Conservation (phyloP, 2,113 vertebrate species). For the Lutjanus erythropterus region DNA sequence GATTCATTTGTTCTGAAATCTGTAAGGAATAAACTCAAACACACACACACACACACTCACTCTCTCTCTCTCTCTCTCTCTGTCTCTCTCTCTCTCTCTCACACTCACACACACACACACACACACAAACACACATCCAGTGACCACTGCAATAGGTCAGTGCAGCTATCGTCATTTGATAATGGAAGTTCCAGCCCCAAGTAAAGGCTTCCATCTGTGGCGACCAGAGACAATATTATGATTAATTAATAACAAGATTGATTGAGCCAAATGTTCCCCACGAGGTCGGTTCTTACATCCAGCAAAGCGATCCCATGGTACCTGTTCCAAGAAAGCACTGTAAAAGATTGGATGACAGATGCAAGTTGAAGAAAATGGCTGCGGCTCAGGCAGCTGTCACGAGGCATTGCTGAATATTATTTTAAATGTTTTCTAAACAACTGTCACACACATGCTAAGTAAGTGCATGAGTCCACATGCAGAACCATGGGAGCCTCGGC, state of each 20-base stretch:
- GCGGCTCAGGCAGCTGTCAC: conserved; percentile 59
- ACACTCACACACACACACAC: conserved; percentile 26
- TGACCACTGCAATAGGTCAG: conserved; percentile 38
- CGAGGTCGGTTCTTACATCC: conserved; percentile 53
- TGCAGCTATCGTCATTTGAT: conserved; percentile 57
- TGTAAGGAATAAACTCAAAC: conserved; percentile 24
- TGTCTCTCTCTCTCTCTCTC: too few species aligned
- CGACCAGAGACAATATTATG: conserved; percentile 74
- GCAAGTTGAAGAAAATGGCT: conserved; percentile 51
- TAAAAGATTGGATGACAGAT: conserved; percentile 65
- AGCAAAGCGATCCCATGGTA: conserved; percentile 60
- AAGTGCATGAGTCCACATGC: conserved; percentile 21
- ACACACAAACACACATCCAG: conserved; percentile 17
- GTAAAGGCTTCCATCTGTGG: conserved; percentile 69
- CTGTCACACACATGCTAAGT: conserved; percentile 48
- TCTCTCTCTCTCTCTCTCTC: too few species aligned
- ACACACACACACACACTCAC: conserved; percentile 29
- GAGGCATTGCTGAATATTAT: conserved; percentile 54
- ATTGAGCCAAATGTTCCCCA: conserved; percentile 77
- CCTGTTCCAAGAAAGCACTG: conserved; percentile 63
- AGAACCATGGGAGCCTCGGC: conserved; percentile 19
- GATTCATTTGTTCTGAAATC: conserved; percentile 51
- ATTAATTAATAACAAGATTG: conserved; percentile 80
- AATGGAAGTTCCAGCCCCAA: conserved; percentile 70
- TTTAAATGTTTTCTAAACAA: conserved; percentile 72